Evolutionary conservation across 2,797 vertebrate genomes (phyloP).

Genomic region (Falco peregrinus): DNA sequence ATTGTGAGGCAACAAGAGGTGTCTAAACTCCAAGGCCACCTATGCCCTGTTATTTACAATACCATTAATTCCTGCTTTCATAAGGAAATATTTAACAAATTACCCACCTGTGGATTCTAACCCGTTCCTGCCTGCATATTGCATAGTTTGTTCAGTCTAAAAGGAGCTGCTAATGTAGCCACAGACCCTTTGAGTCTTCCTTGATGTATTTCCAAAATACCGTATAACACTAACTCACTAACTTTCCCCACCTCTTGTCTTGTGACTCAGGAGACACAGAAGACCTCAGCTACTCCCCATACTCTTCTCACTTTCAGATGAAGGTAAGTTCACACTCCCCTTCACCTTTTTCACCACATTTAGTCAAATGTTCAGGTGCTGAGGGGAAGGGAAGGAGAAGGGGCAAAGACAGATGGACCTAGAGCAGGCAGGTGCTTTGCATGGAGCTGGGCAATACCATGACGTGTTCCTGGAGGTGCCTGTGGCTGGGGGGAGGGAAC

Average conservation of each 20-base stretch:
- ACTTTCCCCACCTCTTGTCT: neutral
- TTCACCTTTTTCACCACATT: neutral
- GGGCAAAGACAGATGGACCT: neutral
- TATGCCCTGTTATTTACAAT: conserved; percentile 5
- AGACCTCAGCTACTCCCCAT: conserved; percentile 32
- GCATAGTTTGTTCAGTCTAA: neutral
- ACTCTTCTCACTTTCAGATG: conserved; percentile 75
- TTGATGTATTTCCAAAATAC: neutral
- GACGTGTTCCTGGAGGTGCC: neutral
- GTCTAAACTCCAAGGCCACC: conserved; percentile 39
- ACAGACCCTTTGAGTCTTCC: neutral
- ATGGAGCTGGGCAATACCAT: neutral
- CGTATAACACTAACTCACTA: neutral
- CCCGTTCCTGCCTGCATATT: neutral
- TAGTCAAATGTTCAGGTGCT: neutral
- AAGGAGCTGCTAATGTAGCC: neutral
- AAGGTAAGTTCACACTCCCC: conserved; percentile 58
- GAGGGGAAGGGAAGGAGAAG: neutral
- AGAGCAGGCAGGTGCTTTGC: neutral
- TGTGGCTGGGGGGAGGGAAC: neutral
- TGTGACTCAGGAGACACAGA: conserved; percentile 15
- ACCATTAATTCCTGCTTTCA: conserved; percentile 4
- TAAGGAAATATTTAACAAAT: conserved; percentile 1
- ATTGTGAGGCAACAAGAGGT: neutral
- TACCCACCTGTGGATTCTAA: neutral